These are phyloP conservation scores for Dolichotis patagonum DNA, from an alignment of 2,113 vertebrate genomes.

Conservation along the genomic window DNA sequence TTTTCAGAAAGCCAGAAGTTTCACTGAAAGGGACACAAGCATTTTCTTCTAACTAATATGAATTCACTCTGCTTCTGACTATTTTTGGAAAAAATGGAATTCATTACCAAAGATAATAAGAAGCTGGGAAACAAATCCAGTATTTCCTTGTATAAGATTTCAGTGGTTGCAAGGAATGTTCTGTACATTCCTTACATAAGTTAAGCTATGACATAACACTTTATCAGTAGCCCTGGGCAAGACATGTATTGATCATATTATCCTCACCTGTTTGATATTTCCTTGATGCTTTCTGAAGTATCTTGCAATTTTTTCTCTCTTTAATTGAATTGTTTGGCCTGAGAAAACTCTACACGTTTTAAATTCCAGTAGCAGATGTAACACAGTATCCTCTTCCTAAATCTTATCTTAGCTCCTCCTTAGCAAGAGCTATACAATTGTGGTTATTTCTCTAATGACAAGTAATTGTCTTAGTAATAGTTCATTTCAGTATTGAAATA, in stretches of 20 bases:
- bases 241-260: background rate
- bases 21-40: background rate
- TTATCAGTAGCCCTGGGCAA: background rate
- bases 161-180: slow-evolving; percentile 5
- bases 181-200: background rate
- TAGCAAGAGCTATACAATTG: background rate
- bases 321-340: background rate
- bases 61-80: background rate
- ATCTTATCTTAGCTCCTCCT: background rate
- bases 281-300: background rate
- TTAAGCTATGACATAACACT: background rate
- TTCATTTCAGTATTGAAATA: background rate
- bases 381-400: background rate
- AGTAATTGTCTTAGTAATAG: background rate
- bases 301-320: background rate
- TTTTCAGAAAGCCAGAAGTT: background rate
- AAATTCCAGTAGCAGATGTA: background rate
- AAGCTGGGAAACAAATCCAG: background rate
- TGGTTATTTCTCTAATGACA: background rate
- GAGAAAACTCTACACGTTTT: background rate
- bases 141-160: background rate
- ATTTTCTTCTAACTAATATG: background rate
- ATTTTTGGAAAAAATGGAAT: slow-evolving; percentile 6
- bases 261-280: background rate
- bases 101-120: background rate